Evolutionary conservation across 2,888 invertebrate genomes (phyloP).

Genomic region (Idaea dimidiata): DNA sequence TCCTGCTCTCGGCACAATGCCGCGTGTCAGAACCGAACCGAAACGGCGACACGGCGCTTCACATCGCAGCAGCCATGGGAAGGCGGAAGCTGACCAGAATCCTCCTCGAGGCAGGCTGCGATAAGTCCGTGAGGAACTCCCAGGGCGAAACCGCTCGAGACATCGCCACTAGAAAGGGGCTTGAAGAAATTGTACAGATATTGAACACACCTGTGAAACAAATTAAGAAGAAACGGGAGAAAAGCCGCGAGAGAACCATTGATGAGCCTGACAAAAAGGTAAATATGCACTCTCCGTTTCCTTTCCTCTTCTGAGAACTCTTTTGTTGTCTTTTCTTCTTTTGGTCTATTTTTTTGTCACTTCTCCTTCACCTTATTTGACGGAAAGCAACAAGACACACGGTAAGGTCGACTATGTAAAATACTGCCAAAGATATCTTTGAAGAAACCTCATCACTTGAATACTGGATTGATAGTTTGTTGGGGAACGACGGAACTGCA

Average conservation of each 20-base stretch:
- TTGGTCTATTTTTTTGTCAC: no score
- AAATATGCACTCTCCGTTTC: conserved; percentile 15
- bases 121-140: conserved; percentile 84
- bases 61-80: conserved; percentile 97
- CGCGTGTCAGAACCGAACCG: conserved; percentile 94
- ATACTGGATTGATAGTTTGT: no score
- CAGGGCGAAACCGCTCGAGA: conserved; percentile 94
- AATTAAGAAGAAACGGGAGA: conserved; percentile 69
- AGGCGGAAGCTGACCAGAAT: conserved; percentile 94
- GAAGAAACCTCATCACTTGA: no score
- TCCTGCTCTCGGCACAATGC: conserved; percentile 94
- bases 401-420: no score
- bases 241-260: conserved; percentile 77
- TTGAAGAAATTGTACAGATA: conserved; percentile 91
- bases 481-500: no score
- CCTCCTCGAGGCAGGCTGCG: conserved; percentile 92
- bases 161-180: conserved; percentile 92
- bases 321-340: no score
- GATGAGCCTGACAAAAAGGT: conserved; percentile 74
- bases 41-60: conserved; percentile 96
- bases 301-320: no score
- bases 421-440: no score
- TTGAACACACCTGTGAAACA: conserved; percentile 81
- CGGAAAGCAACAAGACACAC: no score
- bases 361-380: no score